Evolutionary conservation across 2,113 vertebrate genomes (phyloP).

Genomic region (Pseudolaguvia tuberculata): DNA sequence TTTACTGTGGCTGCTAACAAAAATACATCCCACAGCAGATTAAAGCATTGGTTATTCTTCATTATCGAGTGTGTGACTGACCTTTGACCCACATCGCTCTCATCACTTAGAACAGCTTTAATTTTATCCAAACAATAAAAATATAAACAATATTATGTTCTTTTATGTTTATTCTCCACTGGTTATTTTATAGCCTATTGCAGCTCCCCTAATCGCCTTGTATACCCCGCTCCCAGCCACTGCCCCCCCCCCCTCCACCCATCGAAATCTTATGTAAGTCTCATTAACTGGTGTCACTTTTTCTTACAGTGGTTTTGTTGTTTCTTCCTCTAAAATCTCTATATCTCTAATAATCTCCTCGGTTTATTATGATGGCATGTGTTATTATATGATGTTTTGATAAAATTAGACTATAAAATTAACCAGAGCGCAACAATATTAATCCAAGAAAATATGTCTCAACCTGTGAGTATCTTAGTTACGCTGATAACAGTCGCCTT

Average conservation of each 20-base stretch:
- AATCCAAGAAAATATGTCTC: no score
- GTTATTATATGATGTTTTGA: no score
- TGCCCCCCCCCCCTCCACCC: background rate
- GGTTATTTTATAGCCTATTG: background rate
- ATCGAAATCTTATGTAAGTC: background rate
- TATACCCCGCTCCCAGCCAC: no score
- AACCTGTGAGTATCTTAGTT: no score
- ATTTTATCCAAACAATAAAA: background rate
- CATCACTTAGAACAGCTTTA: background rate
- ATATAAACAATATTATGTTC: background rate
- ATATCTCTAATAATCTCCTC: no score
- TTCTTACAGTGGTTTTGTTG: background rate
- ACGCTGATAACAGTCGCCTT: no score
- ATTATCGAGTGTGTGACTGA: background rate
- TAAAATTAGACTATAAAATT: no score
- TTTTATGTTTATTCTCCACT: background rate
- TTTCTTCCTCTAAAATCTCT: no score
- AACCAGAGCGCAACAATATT: no score
- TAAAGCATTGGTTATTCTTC: background rate
- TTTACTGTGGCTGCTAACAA: background rate
- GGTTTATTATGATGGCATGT: no score
- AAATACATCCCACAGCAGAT: background rate
- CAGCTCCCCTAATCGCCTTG: background rate
- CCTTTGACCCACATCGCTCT: background rate
- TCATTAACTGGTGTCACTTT: background rate